Evolutionary conservation across 2,888 invertebrate species (phyloP).

Genomic region (Rhodophaea formosa): DNA sequence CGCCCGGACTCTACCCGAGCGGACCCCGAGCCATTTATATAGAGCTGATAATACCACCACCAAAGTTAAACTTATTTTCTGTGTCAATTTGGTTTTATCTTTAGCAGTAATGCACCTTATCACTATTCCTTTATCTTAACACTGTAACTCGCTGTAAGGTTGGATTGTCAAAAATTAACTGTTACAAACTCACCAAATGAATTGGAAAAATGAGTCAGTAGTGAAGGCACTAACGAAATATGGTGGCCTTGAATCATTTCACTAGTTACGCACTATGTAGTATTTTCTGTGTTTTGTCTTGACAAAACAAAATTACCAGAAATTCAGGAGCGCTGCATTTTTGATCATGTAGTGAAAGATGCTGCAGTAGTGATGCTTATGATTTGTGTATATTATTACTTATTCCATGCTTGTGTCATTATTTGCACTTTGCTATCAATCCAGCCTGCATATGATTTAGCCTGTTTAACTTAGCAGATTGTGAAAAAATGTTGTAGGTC

Average conservation of each 20-base stretch:
- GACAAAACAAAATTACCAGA: background rate
- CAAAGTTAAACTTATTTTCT: background rate
- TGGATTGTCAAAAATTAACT: too few species aligned
- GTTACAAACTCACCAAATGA: too few species aligned
- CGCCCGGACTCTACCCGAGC: conserved; percentile 71
- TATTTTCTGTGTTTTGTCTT: too few species aligned
- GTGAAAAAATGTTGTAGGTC: background rate
- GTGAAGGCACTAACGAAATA: too few species aligned
- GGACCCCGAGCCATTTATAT: conserved; percentile 43
- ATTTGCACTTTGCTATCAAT: background rate
- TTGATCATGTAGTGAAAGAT: conserved; percentile 13
- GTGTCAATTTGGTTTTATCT: too few species aligned
- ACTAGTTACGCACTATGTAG: too few species aligned
- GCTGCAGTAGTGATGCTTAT: conserved; percentile 17
- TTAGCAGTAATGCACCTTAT: too few species aligned
- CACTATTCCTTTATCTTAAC: too few species aligned
- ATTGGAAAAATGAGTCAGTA: too few species aligned
- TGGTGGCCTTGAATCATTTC: too few species aligned
- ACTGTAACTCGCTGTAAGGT: too few species aligned
- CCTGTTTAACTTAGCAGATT: background rate
- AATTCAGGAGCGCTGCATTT: background rate
- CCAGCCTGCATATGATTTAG: background rate
- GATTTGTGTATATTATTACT: background rate
- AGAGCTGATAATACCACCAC: conserved; percentile 49
- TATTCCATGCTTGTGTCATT: too few species aligned